Conservation (phyloP, 2,797 vertebrate species). For the Gymnocypris eckloni region DNA sequence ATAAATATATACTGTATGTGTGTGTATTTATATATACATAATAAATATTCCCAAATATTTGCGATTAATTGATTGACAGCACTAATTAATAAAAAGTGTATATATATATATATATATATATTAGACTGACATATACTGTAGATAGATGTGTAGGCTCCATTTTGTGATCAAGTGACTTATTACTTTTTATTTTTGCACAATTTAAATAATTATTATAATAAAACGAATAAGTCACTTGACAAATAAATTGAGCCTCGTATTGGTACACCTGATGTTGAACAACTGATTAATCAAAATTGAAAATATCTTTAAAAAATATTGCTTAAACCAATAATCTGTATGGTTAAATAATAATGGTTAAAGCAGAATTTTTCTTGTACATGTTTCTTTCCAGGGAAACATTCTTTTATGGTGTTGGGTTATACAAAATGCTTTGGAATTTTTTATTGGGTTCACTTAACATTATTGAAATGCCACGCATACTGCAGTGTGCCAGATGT, state of each 20-base stretch:
- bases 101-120: too few species aligned
- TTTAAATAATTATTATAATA: not conserved
- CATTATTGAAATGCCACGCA: not conserved
- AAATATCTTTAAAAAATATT: not conserved
- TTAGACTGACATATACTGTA: too few species aligned
- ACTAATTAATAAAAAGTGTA: too few species aligned
- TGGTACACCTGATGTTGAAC: not conserved
- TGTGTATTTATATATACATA: too few species aligned
- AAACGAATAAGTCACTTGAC: not conserved
- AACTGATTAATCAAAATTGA: not conserved
- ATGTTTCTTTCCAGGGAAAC: not conserved
- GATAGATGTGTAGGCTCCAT: not conserved
- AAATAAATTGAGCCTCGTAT: not conserved
- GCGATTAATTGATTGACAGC: too few species aligned
- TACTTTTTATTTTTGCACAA: not conserved
- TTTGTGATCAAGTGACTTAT: not conserved
- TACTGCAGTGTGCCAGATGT: not conserved
- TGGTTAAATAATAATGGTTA: not conserved
- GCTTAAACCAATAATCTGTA: not conserved
- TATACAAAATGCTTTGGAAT: not conserved
- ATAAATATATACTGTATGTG: too few species aligned
- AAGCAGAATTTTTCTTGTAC: not conserved
- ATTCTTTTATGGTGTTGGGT: not conserved
- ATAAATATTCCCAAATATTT: too few species aligned
- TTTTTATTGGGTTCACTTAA: not conserved